phyloP scores from a whole-genome alignment of 30 jellyfish, hydroid and myxozoan genomes.

The Euphysa ruthae region DNA sequence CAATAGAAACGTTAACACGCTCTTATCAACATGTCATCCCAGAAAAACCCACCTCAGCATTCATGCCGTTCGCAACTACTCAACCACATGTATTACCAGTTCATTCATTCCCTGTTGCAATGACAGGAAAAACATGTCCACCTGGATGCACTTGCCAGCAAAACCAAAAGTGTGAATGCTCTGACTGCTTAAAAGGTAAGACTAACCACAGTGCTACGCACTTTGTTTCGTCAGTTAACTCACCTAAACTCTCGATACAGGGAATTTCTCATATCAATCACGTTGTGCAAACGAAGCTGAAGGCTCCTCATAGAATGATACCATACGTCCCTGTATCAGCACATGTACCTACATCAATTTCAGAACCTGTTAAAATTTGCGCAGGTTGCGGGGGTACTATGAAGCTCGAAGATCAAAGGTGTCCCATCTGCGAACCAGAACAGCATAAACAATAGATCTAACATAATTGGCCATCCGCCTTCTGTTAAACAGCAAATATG shows the following conservation, averaged over 20 bases:
- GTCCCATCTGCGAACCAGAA: slow-evolving; percentile 98
- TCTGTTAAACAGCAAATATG: too few species aligned
- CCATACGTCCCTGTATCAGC: slow-evolving; percentile 97
- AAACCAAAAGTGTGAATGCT: slow-evolving; percentile 79
- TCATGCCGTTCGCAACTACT: slow-evolving; percentile 72
- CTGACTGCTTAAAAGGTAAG: slow-evolving; percentile 53
- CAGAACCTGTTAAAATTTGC: slow-evolving; percentile 93
- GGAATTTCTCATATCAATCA: slow-evolving; percentile 12
- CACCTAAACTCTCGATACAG: slow-evolving; percentile 20
- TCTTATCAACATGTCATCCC: slow-evolving; percentile 15
- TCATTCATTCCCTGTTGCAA: slow-evolving; percentile 55
- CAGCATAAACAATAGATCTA: too few species aligned
- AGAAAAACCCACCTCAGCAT: slow-evolving; percentile 72
- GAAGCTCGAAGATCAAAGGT: slow-evolving; percentile 93
- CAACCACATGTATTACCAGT: slow-evolving; percentile 39
- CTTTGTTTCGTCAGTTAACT: not conserved
- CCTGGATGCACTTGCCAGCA: slow-evolving; percentile 95
- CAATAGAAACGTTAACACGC: slow-evolving; percentile 4
- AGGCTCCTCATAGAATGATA: slow-evolving; percentile 63
- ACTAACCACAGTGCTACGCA: not conserved
- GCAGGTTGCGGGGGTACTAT: slow-evolving; percentile 98
- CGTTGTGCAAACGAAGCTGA: slow-evolving; percentile 42
- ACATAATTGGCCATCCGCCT: too few species aligned
- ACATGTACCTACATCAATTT: slow-evolving; percentile 78
- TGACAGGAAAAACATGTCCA: slow-evolving; percentile 75